Conservation (phyloP, 1,140 invertebrate species). For the Ceratosolen fusciceps region DNA sequence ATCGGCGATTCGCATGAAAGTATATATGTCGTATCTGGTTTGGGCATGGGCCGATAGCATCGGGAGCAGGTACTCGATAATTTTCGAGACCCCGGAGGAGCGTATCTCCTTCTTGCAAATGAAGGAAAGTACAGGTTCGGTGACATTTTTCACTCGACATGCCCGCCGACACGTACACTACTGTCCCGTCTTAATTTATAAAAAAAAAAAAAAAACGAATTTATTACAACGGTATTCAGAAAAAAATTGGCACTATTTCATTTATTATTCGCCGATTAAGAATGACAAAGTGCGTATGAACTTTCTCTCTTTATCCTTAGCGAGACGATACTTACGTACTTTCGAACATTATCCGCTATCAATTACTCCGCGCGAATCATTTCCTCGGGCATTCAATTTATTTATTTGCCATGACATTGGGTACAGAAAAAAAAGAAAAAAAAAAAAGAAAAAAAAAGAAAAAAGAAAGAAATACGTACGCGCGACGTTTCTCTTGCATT, state of each 20-base stretch:
- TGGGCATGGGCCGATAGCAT: not conserved
- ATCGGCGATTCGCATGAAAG: not conserved
- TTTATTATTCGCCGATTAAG: not conserved
- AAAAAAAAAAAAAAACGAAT: no score
- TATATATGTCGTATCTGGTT: slow-evolving; percentile 12
- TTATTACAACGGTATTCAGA: not conserved
- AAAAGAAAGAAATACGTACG: no score
- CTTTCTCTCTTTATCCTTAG: no score
- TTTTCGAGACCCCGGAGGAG: not conserved
- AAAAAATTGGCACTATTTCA: not conserved
- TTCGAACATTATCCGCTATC: no score
- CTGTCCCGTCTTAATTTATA: not conserved
- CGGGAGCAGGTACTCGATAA: not conserved
- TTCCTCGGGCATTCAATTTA: no score
- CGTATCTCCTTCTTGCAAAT: not conserved
- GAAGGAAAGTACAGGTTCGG: not conserved
- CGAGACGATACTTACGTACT: no score
- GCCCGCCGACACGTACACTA: not conserved
- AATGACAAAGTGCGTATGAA: not conserved
- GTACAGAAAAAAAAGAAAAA: no score
- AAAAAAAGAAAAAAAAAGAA: no score
- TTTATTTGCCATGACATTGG: no score
- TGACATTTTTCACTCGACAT: not conserved
- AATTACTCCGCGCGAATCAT: no score
- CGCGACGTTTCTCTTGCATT: no score